phyloP scores from a whole-genome alignment of 2,888 invertebrate genomes.

The Microplitis manilae region DNA sequence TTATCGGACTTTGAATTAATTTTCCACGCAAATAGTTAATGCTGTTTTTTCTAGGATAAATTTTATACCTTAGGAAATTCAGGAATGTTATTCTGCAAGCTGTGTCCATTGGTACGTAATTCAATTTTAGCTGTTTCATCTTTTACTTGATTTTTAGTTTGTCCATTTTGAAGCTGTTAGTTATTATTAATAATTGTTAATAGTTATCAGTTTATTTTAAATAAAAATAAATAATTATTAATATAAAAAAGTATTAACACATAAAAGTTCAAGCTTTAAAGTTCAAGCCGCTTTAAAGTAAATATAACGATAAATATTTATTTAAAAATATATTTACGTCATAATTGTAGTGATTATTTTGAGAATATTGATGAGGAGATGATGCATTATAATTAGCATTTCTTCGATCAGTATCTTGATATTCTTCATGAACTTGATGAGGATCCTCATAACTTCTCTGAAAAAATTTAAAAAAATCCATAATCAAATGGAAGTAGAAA shows the following conservation, averaged over 20 bases:
- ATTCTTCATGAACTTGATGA: conserved; percentile 60
- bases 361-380: conserved; percentile 63
- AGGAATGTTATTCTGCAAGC: conserved; percentile 56
- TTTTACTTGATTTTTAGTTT: conserved; percentile 58
- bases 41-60: too few species aligned
- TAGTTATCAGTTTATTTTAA: background rate
- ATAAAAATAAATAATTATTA: background rate
- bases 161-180: conserved; percentile 62
- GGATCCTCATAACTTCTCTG: conserved; percentile 65
- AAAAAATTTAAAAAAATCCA: conserved; percentile 37
- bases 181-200: conserved; percentile 30
- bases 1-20: too few species aligned
- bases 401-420: conserved; percentile 66
- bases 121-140: conserved; percentile 57
- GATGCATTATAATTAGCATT: conserved; percentile 68
- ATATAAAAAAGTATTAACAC: conserved; percentile 12
- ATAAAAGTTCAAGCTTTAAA: background rate
- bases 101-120: conserved; percentile 56
- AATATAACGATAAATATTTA: conserved; percentile 23
- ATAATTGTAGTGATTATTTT: conserved; percentile 65
- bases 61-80: conserved; percentile 56
- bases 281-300: conserved; percentile 5
- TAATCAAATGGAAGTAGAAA: too few species aligned
- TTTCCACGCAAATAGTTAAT: too few species aligned
- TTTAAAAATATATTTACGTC: conserved; percentile 58